Base-by-base conservation (phyloP, 1,140 invertebrate genomes). In the Heliothis subflexa region DNA sequence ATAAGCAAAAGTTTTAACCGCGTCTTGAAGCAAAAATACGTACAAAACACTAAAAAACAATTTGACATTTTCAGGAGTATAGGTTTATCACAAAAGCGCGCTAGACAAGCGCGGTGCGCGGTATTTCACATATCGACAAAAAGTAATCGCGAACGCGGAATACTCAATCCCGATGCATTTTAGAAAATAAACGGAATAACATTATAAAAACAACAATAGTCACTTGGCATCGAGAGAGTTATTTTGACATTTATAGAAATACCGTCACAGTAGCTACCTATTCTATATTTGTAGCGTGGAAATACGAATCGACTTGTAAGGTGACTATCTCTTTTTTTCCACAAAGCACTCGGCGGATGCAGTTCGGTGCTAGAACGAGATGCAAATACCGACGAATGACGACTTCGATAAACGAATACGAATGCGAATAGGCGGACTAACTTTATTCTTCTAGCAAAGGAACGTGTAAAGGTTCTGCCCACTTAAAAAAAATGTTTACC, bases 211-310 rank as follows among this genome's bases (percentile, higher is more conserved):
- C 88, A 91, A 92, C 85, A 79, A 83, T 84, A 89, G 78, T 90
- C 89, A 88, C 88, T 90, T 91, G 80, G 90, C 90, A 92, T 91
- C 88, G 85, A 93, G 89, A 92, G 91, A 91, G 88, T 89, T 93
- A 91, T 92, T 93, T 92, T 93, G 91, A 93, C 91, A 84, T 88
- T 89, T 89, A 78, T 78, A 64, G 76, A 81, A 78, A 68, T 77
- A 57, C 61, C 74, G 74, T 77, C 74, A 77, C 74, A 77, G 62
- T 33, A 21, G 57, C 21, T 33, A 52, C 71, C 50, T 62, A 52
- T 75, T 33, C 47, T 49, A 11, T 28, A 75, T 52, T 7, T 62
- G 9, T n/a, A 75, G 57, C 40, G 10, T 75, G 3, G 14, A 14
- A 0, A 28, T 13, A 64, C 21, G 45, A 62, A 13, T 75, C 10